Evolutionary conservation across 2,888 invertebrate genomes (phyloP), one percentile per base, ranked within the genome.

Genomic region (Diachrysia chrysitis): DNA sequence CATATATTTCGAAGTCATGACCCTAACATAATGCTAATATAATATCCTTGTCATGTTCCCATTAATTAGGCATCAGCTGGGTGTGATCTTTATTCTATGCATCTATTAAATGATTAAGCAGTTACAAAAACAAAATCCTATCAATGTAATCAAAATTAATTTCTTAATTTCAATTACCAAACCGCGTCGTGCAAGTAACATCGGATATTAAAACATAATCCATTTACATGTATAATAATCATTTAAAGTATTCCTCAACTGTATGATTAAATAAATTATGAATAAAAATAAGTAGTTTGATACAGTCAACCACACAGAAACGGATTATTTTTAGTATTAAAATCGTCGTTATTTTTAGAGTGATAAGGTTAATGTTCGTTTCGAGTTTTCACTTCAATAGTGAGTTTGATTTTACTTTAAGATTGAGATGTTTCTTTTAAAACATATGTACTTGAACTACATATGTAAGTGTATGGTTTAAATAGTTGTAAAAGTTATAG

Each of bases 371-470:
- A 0, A 42, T n/a, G 1, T 42, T 42, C 6, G n/a, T n/a, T 2
- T 4, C 16, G 16, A 32, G 1, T 32, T 32, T 7, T 7, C 5
- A 29, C 5, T 32, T 10, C 2, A 10, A 7, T 7, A 10, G 32
- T 32, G 7, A 2, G 32, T 9, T 32, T 32, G 32, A n/a, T n/a
- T 16, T 5, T 42, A n/a, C 4, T 37, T 16, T 42, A 7, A n/a
- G n/a, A n/a, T 42, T 14, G 48, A 12, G 48, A 51, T 51, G 21
- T 21, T 64, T 48, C 54, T 10, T 62, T 79, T 37, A 66, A 66
- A 62, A 62, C 58, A 55, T 51, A 51, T 46, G 65, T 69, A 66
- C 66, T 73, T 82, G 71, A 63, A 70, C 59, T 57, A 66, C 68
- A 51, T 80, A 37, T 21, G 16, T 42, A 16, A 56, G 48, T 42